phyloP scores from a whole-genome alignment of 92 coral and sea anemone genomes.

The Muricea muricata region DNA sequence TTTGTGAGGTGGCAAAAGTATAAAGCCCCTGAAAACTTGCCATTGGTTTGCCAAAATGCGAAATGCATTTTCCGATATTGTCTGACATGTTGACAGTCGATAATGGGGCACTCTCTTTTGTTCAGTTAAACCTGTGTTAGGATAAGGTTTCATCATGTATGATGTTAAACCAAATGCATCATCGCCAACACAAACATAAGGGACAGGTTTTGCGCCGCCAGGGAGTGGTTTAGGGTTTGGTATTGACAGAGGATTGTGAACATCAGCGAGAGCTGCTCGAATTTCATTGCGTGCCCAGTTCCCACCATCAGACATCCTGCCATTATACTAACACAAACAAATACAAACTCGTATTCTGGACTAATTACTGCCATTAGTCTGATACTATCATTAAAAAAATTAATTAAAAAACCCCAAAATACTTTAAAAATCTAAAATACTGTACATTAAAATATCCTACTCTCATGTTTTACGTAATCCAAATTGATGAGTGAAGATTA shows the following conservation, averaged over 20 bases:
- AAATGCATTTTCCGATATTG: conserved; percentile 64
- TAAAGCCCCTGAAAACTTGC: neutral
- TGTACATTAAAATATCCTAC: too few species aligned
- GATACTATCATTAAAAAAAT: conserved; percentile 57
- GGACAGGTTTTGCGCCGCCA: conserved; percentile 28
- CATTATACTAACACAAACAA: conserved; percentile 67
- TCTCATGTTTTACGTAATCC: too few species aligned
- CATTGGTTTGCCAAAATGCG: conserved; percentile 50
- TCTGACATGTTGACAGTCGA: conserved; percentile 50
- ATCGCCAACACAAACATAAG: conserved; percentile 39
- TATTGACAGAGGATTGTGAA: conserved; percentile 41
- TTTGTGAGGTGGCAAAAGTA: neutral
- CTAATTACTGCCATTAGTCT: conserved; percentile 58
- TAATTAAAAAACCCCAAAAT: too few species aligned
- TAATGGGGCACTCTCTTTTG: conserved; percentile 52
- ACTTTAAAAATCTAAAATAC: too few species aligned
- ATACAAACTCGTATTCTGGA: conserved; percentile 62
- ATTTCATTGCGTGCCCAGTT: conserved; percentile 53
- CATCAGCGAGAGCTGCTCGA: conserved; percentile 40
- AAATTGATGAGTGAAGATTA: too few species aligned
- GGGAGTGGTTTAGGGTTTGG: conserved; percentile 59
- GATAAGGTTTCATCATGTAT: conserved; percentile 55
- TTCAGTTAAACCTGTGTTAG: conserved; percentile 41
- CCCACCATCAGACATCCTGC: conserved; percentile 66
- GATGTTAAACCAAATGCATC: conserved; percentile 53